Percentiles rank a stretch among this genome's conserved stretches.
phyloP scores from a whole-genome alignment of 2,888 invertebrate genomes.

The Caenorhabditis sp. region DNA sequence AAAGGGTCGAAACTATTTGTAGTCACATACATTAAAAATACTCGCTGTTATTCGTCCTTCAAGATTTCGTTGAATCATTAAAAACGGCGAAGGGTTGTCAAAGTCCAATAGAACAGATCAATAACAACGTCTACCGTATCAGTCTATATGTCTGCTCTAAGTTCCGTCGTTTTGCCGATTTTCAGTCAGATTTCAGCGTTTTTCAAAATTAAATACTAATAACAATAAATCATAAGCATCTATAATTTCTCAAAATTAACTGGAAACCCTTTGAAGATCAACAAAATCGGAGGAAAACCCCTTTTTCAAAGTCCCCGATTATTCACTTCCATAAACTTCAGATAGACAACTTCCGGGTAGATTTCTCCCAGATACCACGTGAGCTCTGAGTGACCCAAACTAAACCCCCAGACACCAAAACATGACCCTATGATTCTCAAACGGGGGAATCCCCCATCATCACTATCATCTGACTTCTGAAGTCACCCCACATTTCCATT shows the following conservation, averaged over 20 bases:
- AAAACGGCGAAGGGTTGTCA: not conserved
- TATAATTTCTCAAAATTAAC: no score
- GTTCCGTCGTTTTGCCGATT: no score
- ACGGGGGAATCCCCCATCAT: conserved; percentile 17
- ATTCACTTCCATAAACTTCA: no score
- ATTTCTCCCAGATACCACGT: not conserved
- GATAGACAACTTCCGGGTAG: no score
- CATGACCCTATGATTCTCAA: conserved; percentile 21
- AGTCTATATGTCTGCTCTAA: conserved; percentile 11
- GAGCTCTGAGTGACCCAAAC: conserved; percentile 2
- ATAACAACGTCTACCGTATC: no score
- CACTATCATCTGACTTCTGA: conserved; percentile 29
- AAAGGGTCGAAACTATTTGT: conserved; percentile 12
- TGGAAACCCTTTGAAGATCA: no score
- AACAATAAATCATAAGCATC: no score
- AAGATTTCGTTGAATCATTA: conserved; percentile 47
- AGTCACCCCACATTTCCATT: conserved; percentile 36
- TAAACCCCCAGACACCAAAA: conserved; percentile 1
- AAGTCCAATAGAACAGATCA: no score
- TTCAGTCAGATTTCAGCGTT: no score
- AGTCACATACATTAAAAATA: conserved; percentile 29
- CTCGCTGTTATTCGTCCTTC: conserved; percentile 5
- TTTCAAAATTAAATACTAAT: no score
- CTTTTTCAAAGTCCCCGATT: no score
- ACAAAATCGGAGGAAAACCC: no score